phyloP scores from a whole-genome alignment of 2,888 invertebrate species.

The Amphimallon solstitiale region DNA sequence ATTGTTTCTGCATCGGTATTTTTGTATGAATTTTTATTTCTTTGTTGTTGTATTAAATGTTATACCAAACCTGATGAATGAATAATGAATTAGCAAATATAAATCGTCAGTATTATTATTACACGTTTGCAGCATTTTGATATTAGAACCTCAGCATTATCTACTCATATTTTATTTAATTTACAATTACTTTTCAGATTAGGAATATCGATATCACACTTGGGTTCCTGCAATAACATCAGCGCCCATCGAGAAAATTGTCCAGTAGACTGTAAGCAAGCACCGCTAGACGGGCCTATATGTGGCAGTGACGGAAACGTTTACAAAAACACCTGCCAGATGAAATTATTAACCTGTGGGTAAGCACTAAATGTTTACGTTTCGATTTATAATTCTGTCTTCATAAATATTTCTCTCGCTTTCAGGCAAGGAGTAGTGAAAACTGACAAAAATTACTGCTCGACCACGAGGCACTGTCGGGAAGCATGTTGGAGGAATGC shows the following conservation, averaged over 20 bases:
- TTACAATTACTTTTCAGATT: conserved; percentile 64
- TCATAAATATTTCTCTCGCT: conserved; percentile 43
- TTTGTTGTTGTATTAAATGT: too few relatives aligned
- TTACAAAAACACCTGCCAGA: conserved; percentile 92
- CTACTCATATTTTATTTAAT: too few relatives aligned
- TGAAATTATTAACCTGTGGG: conserved; percentile 92
- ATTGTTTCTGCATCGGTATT: too few relatives aligned
- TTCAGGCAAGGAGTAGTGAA: conserved; percentile 84
- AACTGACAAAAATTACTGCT: conserved; percentile 90
- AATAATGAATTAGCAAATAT: too few relatives aligned
- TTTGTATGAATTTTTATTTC: too few relatives aligned
- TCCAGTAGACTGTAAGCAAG: conserved; percentile 86
- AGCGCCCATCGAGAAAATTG: conserved; percentile 90
- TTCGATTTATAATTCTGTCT: background rate
- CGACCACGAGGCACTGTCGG: conserved; percentile 89
- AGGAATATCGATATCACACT: conserved; percentile 71
- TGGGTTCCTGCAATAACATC: conserved; percentile 74
- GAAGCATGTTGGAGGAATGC: conserved; percentile 92
- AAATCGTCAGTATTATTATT: too few relatives aligned
- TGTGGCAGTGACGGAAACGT: conserved; percentile 94
- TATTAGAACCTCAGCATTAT: too few relatives aligned
- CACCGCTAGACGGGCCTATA: conserved; percentile 88
- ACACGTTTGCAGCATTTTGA: too few relatives aligned
- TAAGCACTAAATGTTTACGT: conserved; percentile 59
- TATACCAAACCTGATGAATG: too few relatives aligned